phyloP scores from a whole-genome alignment of 2,113 vertebrate species.

The Martes martes region DNA sequence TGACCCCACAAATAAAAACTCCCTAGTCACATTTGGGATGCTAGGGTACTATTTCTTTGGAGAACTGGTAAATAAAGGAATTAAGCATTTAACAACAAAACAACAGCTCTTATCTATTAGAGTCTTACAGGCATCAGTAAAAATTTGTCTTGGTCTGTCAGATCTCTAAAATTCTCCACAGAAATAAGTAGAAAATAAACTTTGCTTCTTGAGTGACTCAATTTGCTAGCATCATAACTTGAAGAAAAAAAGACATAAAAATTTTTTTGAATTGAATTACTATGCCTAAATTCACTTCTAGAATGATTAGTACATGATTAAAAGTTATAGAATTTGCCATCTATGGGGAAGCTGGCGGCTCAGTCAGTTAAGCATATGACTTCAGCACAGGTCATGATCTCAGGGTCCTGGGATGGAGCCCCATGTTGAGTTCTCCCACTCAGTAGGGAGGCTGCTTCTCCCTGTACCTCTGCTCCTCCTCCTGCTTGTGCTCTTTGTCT shows the following conservation, averaged over 20 bases:
- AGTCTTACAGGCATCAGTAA: neutral
- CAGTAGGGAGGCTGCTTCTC: neutral
- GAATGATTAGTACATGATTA: neutral
- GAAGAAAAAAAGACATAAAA: neutral
- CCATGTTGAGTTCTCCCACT: neutral
- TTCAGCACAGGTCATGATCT: neutral
- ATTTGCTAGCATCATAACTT: neutral
- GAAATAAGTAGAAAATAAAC: neutral
- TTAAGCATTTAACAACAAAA: constrained; percentile 22
- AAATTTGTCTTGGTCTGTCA: neutral
- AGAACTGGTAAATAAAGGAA: neutral
- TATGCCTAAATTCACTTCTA: neutral
- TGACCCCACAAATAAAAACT: neutral
- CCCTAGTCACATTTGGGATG: neutral
- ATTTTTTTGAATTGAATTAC: neutral
- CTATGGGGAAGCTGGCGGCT: neutral
- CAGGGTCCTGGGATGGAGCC: neutral
- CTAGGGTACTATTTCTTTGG: constrained; percentile 10
- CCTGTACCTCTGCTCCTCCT: neutral
- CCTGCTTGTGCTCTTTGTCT: neutral
- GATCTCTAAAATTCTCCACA: neutral
- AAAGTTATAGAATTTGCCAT: constrained; percentile 14
- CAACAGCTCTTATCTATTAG: neutral
- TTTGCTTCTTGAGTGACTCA: neutral
- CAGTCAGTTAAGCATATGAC: neutral